Percentiles rank a stretch among this genome's conserved stretches.
Conservation (phyloP, 1,140 invertebrate species). For the Popillia japonica region DNA sequence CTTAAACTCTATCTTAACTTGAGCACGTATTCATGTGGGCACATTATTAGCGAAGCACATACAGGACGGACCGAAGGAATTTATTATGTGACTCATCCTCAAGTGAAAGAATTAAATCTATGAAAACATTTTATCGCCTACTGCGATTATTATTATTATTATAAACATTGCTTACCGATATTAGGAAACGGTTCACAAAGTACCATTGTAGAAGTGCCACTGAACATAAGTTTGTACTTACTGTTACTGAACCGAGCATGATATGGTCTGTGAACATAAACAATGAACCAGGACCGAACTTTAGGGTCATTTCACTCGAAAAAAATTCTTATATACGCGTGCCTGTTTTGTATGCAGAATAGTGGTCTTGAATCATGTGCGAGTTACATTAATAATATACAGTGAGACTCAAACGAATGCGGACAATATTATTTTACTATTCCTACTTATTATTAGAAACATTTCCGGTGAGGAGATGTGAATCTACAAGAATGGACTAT, state of each 20-base stretch:
- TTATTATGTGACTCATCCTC: conserved; percentile 29
- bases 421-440: no score
- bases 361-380: no score
- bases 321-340: conserved; percentile 12
- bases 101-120: background rate
- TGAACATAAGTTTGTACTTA: conserved; percentile 47
- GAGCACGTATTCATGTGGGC: background rate
- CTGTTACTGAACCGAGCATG: conserved; percentile 41
- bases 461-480: no score
- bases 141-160: no score
- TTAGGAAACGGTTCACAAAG: conserved; percentile 49
- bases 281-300: conserved; percentile 57
- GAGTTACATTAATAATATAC: no score
- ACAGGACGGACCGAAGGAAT: background rate
- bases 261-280: conserved; percentile 57
- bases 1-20: no score
- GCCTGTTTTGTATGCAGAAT: background rate
- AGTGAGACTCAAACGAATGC: no score
- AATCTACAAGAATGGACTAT: no score
- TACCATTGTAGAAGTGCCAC: conserved; percentile 36
- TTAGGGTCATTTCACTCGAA: conserved; percentile 14
- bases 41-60: background rate
- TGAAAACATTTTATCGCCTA: background rate
- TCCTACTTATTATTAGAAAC: no score
- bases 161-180: conserved; percentile 56